Evolutionary conservation across 2,797 vertebrate species (phyloP).

Genomic region (Scomberomorus guttatus): DNA sequence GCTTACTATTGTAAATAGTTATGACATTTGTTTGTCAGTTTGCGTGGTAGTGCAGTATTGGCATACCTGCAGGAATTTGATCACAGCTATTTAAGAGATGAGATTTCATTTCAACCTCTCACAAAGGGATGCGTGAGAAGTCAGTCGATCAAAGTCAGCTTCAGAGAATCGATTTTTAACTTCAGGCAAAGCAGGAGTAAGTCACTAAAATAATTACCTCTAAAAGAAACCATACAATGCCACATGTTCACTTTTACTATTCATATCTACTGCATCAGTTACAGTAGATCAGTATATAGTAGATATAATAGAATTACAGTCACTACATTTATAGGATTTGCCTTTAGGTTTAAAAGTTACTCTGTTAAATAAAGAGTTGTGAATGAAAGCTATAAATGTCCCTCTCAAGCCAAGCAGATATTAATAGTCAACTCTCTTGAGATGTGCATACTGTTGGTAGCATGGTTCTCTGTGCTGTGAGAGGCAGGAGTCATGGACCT

Average conservation of each 20-base stretch:
- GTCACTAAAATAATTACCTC: neutral
- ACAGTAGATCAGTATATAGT: no score
- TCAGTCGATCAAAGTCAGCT: neutral
- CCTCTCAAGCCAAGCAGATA: neutral
- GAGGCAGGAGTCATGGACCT: neutral
- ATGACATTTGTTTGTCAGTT: no score
- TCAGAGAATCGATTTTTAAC: neutral
- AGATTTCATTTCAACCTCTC: no score
- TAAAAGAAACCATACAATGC: neutral
- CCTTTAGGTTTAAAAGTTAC: neutral
- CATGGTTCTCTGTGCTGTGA: neutral
- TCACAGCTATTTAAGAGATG: neutral
- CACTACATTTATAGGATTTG: neutral
- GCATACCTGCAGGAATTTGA: neutral
- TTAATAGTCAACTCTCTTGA: constrained; percentile 6
- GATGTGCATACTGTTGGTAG: neutral
- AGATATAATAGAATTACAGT: no score
- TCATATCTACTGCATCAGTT: neutral
- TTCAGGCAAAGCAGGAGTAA: constrained; percentile 2
- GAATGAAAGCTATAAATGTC: neutral
- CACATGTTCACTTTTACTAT: neutral
- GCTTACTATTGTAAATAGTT: neutral
- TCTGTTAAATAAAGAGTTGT: neutral
- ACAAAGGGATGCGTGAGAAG: no score
- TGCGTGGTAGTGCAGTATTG: neutral